Conservation (phyloP, 1,140 invertebrate species). For the Saccostrea glomerata region DNA sequence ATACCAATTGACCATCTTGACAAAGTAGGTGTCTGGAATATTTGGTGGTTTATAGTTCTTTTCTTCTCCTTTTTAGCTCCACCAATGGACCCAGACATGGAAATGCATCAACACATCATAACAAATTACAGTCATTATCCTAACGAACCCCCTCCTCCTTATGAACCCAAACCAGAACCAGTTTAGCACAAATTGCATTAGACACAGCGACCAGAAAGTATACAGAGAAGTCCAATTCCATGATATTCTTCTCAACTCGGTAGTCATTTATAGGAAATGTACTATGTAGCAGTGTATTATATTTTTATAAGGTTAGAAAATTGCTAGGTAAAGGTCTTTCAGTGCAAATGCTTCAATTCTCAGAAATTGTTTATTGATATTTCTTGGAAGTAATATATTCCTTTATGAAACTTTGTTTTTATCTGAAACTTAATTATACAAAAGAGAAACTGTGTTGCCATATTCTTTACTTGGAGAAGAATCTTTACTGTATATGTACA, state of each 20-base stretch:
- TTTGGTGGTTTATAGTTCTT: too few relatives aligned
- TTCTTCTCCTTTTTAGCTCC: not conserved
- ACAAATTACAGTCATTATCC: not conserved
- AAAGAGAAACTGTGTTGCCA: not conserved
- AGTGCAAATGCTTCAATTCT: not conserved
- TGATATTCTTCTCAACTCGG: not conserved
- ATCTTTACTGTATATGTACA: not conserved
- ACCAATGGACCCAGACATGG: not conserved
- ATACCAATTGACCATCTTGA: too few relatives aligned
- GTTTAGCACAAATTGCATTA: not conserved
- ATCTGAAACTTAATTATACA: not conserved
- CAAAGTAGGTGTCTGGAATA: too few relatives aligned
- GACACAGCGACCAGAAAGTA: not conserved
- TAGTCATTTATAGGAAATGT: not conserved
- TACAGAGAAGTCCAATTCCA: not conserved
- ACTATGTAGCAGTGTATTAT: not conserved
- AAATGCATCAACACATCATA: not conserved
- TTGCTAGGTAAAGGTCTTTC: not conserved
- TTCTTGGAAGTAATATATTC: not conserved
- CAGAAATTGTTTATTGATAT: not conserved
- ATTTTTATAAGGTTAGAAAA: not conserved
- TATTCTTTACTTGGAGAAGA: not conserved
- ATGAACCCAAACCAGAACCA: conserved; percentile 12
- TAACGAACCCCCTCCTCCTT: conserved; percentile 9
- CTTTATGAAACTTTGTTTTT: not conserved